Evolutionary conservation across 2,888 invertebrate genomes (phyloP).

Genomic region (Rhagium mordax): DNA sequence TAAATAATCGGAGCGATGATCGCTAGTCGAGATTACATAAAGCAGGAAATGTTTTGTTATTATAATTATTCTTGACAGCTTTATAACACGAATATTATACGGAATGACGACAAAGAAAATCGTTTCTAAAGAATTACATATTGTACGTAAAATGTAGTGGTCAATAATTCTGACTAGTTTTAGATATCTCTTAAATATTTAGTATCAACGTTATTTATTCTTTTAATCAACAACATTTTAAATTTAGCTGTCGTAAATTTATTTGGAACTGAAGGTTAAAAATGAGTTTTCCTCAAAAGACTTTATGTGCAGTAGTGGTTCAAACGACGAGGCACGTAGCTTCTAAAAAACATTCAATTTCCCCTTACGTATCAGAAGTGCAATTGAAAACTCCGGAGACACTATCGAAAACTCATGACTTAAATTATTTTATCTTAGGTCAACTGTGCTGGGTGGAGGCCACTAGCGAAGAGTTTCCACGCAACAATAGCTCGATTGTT

Average conservation of each 20-base stretch:
- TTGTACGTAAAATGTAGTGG: too few species aligned
- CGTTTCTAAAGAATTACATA: too few species aligned
- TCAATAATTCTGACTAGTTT: too few species aligned
- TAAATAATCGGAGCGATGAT: neutral
- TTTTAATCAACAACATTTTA: too few species aligned
- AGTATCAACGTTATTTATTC: too few species aligned
- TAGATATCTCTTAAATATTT: too few species aligned
- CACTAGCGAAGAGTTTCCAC: neutral
- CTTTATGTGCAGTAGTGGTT: neutral
- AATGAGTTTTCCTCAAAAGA: too few species aligned
- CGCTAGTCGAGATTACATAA: neutral
- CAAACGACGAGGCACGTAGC: neutral
- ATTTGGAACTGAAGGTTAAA: too few species aligned
- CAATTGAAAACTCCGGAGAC: conserved; percentile 5
- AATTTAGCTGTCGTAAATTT: too few species aligned
- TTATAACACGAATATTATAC: neutral
- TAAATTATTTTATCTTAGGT: neutral
- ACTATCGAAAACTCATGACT: neutral
- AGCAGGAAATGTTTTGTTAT: neutral
- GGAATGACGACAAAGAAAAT: neutral
- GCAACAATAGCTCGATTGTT: neutral
- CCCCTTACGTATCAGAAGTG: neutral
- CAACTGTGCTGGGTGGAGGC: neutral
- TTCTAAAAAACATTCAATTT: neutral
- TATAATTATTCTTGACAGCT: neutral